These are phyloP conservation scores for Pteropus rufus DNA, from an alignment of 2,797 vertebrate species.

Conservation along the genomic window DNA sequence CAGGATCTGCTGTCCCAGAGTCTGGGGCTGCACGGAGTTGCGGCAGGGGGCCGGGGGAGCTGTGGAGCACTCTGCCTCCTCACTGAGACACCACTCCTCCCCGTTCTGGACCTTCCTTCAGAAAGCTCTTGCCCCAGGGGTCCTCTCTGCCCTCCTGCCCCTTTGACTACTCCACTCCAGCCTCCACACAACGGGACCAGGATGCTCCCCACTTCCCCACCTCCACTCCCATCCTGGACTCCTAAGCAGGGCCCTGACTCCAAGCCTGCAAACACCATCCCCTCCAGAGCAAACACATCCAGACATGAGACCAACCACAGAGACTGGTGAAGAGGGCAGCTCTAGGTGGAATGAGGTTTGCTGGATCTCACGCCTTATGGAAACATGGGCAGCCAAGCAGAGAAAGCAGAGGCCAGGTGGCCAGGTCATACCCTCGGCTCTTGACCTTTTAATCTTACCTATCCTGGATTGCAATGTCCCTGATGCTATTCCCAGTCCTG, in stretches of 20 bases:
- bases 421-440: neutral
- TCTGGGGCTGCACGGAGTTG: neutral
- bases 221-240: neutral
- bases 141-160: neutral
- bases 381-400: neutral
- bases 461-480: neutral
- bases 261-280: neutral
- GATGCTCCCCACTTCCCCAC: neutral
- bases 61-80: neutral
- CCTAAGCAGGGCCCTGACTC: neutral
- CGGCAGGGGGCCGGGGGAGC: rapidly evolving
- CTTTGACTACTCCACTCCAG: neutral
- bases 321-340: neutral
- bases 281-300: neutral
- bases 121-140: neutral
- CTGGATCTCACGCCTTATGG: neutral
- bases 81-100: neutral
- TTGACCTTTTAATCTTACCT: neutral
- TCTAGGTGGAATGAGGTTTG: neutral
- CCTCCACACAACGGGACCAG: neutral
- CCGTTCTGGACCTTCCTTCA: neutral
- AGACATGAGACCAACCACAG: neutral
- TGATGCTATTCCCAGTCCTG: neutral
- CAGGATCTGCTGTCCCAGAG: neutral
- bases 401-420: neutral